Conservation (phyloP, 1,140 invertebrate genomes). For the Lethocerus indicus region DNA sequence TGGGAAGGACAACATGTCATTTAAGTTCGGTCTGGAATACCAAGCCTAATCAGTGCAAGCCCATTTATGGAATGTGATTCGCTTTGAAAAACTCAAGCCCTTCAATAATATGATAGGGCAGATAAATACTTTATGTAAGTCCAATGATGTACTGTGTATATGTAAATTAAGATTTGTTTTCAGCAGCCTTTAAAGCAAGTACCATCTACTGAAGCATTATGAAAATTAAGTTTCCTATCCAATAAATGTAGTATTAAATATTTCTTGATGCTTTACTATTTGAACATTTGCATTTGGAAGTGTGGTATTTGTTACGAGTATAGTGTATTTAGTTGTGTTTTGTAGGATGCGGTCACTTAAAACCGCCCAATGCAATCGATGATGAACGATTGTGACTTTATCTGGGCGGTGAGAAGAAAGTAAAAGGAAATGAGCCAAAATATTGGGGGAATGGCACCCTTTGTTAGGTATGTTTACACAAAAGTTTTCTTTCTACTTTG, state of each 20-base stretch:
- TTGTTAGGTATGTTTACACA: constrained; percentile 20
- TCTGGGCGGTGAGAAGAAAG: constrained; percentile 15
- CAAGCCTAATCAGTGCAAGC: constrained; percentile 8
- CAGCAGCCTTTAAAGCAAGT: too few species aligned
- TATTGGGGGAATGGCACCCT: constrained; percentile 34
- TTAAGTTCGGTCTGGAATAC: constrained; percentile 11
- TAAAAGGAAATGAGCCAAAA: constrained; percentile 20
- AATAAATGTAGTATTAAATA: too few species aligned
- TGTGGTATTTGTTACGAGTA: too few species aligned
- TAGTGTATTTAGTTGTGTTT: background rate
- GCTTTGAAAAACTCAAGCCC: background rate
- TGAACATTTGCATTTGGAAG: too few species aligned
- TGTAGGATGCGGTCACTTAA: constrained; percentile 2
- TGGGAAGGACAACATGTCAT: constrained; percentile 18
- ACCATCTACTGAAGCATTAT: too few species aligned
- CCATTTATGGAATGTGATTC: constrained; percentile 12
- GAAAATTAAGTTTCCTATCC: too few species aligned
- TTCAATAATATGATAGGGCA: constrained; percentile 8
- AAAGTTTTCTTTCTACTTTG: too few species aligned
- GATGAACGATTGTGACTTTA: constrained; percentile 9
- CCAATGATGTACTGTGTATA: too few species aligned
- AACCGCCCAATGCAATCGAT: constrained; percentile 9
- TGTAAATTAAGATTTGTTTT: too few species aligned
- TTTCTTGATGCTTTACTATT: too few species aligned
- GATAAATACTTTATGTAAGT: constrained; percentile 9